Base-by-base conservation (phyloP, 1,140 invertebrate species). In the Stratiolaelaps scimitus region DNA sequence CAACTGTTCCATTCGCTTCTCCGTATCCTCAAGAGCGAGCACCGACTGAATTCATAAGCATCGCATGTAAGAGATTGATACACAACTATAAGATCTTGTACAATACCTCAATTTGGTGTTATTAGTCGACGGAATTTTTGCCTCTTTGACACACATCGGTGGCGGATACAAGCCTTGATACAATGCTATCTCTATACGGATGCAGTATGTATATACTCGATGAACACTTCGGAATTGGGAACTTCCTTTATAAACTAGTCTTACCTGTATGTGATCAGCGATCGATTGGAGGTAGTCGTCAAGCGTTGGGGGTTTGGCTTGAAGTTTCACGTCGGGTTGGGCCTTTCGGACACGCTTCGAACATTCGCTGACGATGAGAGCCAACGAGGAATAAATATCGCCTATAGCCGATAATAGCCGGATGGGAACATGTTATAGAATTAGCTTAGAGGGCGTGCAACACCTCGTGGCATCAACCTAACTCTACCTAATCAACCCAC, bases 1-100 rank as follows among this genome's bases (percentile, higher is more conserved):
- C 44, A 83, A 73, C 45, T 83, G 78, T 28, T 77, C 78, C 30
- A 88, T 72, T 69, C 82, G 75, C 48, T 81, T 78, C 80, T 85
- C 71, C 6, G 65, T 53, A 64, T 69, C 48, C 13, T 67, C 43
- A 10, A 72, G 40, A 19, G 66, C 53, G 40, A 60, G 17, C 2
- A 60, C 34, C 53, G 53, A 60, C 53, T 60, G 53, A 15, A 23
- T 26, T 6, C 1, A 26, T 29, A 20, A 48, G 19, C 15, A 34
- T 15, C 13, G 6, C 23, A 23, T 60, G 26, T 60, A 19, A 48
- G 5, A 7, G 20, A 4, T 4, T 48, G 7, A 7, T 19, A 4
- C 15, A 7, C 47, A 28, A 15, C 44, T 19, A 13, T 45, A 13
- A 13, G 13, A 45, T 45, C 13, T 45, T 45, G 13, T 19, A 13